Conservation (phyloP, 1,140 invertebrate species). For the Ganaspis sp. region DNA sequence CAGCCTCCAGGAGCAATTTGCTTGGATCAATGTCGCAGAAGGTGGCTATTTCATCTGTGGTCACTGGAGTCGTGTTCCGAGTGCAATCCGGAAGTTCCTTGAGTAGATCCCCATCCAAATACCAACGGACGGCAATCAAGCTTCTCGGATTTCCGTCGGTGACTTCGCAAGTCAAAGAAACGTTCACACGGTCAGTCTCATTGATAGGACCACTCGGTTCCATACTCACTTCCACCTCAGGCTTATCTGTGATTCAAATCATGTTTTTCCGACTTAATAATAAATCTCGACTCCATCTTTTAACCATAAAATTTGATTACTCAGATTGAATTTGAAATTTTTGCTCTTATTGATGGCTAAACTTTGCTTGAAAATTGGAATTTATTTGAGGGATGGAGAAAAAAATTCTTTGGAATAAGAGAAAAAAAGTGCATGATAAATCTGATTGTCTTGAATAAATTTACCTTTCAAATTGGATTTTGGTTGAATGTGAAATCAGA, state of each 20-base stretch:
- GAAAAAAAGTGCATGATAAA: not conserved
- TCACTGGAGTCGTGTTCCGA: constrained; percentile 73
- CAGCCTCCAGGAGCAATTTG: constrained; percentile 87
- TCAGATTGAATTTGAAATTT: constrained; percentile 2
- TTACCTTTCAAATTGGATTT: not conserved
- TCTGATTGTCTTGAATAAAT: not conserved
- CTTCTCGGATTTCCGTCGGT: constrained; percentile 81
- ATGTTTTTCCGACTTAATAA: constrained; percentile 18
- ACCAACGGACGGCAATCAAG: constrained; percentile 86
- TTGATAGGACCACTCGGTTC: constrained; percentile 85
- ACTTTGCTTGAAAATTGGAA: constrained; percentile 21
- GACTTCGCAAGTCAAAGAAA: constrained; percentile 89
- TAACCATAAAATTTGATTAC: constrained; percentile 28
- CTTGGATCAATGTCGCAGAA: constrained; percentile 91
- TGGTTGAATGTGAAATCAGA: not conserved
- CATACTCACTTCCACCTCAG: constrained; percentile 86
- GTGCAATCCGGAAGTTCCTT: constrained; percentile 91
- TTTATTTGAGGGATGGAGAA: not conserved
- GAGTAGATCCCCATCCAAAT: constrained; percentile 86
- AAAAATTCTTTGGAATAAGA: not conserved
- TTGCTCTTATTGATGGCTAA: not conserved
- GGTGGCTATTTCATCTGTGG: constrained; percentile 67
- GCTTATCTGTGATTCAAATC: constrained; percentile 80
- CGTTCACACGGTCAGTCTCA: constrained; percentile 87
- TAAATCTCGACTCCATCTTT: not conserved